phyloP scores from a whole-genome alignment of 2,797 vertebrate species.

The Clarias pachynema region DNA sequence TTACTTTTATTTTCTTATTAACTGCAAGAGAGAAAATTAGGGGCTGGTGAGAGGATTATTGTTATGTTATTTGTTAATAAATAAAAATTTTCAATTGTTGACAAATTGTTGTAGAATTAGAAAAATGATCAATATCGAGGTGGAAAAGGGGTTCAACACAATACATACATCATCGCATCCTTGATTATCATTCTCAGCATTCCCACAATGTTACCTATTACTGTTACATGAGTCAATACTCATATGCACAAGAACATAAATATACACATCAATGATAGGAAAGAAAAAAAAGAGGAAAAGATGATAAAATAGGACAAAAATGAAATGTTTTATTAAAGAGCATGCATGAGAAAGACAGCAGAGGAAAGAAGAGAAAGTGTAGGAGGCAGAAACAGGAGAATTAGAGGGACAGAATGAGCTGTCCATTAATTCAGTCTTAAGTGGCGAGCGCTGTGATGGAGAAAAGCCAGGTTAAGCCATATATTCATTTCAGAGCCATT shows the following conservation, averaged over 20 bases:
- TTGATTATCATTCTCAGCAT: background rate
- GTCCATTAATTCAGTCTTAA: background rate
- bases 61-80: background rate
- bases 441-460: background rate
- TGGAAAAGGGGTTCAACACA: background rate
- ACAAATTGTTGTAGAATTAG: background rate
- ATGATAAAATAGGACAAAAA: background rate
- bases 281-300: background rate
- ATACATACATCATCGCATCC: background rate
- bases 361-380: background rate
- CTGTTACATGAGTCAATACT: background rate
- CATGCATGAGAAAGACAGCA: background rate
- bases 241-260: background rate
- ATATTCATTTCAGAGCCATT: slow-evolving; percentile 1
- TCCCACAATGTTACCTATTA: background rate
- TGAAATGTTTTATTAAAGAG: background rate
- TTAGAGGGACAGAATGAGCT: background rate
- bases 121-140: background rate
- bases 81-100: background rate
- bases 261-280: background rate
- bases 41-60: background rate
- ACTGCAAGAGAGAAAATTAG: background rate
- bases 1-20: background rate
- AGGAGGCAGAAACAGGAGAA: slow-evolving; percentile 1
- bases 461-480: background rate